Conservation (phyloP, 2,797 vertebrate genomes). For the Enteromius trimaculatus region DNA sequence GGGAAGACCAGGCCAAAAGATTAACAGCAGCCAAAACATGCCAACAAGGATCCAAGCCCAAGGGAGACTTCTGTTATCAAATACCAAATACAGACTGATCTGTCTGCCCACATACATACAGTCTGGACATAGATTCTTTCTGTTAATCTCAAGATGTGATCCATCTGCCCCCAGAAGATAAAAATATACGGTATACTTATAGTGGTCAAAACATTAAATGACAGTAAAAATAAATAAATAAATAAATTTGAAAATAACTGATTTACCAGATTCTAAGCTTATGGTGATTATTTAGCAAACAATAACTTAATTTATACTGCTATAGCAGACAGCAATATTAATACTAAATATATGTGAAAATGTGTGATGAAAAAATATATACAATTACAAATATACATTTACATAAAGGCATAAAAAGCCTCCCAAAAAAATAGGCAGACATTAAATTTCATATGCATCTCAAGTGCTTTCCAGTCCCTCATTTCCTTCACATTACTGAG, state of each 20-base stretch:
- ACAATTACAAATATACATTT: neutral
- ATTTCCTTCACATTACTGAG: constrained; percentile 31
- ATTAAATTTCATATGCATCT: constrained; percentile 50
- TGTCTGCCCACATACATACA: constrained; percentile 18
- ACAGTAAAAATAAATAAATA: neutral
- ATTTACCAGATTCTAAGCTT: neutral
- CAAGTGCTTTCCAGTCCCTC: constrained; percentile 44
- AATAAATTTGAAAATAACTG: neutral
- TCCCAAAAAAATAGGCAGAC: constrained; percentile 54
- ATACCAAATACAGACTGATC: constrained; percentile 21
- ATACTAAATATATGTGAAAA: neutral
- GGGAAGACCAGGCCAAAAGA: constrained; percentile 2
- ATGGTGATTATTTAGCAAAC: neutral
- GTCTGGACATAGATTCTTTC: constrained; percentile 2
- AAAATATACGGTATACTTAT: neutral
- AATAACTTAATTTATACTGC: neutral
- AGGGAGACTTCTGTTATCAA: constrained; percentile 26
- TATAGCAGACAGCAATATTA: neutral
- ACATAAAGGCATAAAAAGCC: neutral
- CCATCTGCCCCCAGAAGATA: constrained; percentile 14
- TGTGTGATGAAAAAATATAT: neutral
- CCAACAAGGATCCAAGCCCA: constrained; percentile 13
- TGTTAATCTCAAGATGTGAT: constrained; percentile 26
- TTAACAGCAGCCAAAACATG: constrained; percentile 29
- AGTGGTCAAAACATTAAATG: neutral